phyloP scores from a whole-genome alignment of 2,888 invertebrate genomes.

The Piscicola geometra region DNA sequence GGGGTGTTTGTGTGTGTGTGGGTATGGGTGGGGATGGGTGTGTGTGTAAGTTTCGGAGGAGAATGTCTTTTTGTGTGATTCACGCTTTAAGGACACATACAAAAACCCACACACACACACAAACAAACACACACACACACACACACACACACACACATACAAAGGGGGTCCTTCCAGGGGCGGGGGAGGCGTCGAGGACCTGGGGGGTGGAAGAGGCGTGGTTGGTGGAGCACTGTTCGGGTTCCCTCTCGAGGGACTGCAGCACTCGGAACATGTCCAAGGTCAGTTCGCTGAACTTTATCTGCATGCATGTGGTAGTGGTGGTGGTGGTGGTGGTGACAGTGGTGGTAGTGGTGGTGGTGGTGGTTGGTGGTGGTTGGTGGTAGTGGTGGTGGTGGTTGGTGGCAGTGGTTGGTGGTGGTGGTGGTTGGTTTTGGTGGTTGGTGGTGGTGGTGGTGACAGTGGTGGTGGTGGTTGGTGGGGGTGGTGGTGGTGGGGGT shows the following conservation, averaged over 20 bases:
- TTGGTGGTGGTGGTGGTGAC: too few relatives aligned
- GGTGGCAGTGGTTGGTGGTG: too few relatives aligned
- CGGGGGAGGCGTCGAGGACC: constrained; percentile 65
- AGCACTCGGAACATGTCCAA: constrained; percentile 97
- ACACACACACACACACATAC: constrained; percentile 54
- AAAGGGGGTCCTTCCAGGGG: constrained; percentile 67
- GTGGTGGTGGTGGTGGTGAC: not conserved
- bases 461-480: too few relatives aligned
- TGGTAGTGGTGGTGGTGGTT: too few relatives aligned
- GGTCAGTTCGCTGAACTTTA: constrained; percentile 90
- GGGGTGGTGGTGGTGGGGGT: too few relatives aligned
- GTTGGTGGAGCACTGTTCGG: constrained; percentile 66
- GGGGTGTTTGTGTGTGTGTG: not conserved
- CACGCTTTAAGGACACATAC: not conserved
- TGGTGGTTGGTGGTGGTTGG: too few relatives aligned
- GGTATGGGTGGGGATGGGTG: not conserved
- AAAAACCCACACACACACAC: not conserved
- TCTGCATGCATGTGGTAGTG: constrained; percentile 58
- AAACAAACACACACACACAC: not conserved
- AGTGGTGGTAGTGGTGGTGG: not conserved
- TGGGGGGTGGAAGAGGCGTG: too few relatives aligned
- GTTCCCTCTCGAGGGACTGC: constrained; percentile 87
- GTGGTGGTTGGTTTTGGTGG: too few relatives aligned
- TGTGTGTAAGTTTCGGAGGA: not conserved
- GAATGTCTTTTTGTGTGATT: not conserved